These are phyloP conservation scores for Magallana angulata DNA, from an alignment of 1,140 invertebrate genomes.

Conservation along the genomic window DNA sequence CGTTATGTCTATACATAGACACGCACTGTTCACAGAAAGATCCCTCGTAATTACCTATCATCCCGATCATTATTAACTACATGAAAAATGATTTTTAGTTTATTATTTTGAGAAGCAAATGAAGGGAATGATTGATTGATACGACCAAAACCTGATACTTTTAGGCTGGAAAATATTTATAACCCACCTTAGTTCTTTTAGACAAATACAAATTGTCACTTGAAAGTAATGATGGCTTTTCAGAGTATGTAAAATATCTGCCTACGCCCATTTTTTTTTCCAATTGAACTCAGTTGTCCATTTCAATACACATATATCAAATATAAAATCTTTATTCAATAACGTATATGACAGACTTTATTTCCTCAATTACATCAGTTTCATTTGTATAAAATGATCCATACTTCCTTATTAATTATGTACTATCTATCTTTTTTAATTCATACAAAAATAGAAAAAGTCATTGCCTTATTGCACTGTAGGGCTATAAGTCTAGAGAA, in stretches of 20 bases:
- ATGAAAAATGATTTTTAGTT: background rate
- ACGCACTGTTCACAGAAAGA: background rate
- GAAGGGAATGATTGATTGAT: background rate
- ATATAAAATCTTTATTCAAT: background rate
- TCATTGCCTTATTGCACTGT: background rate
- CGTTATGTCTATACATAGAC: background rate
- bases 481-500: background rate
- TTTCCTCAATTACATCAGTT: conserved; percentile 10
- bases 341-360: background rate
- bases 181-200: background rate
- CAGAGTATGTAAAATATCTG: background rate
- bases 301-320: background rate
- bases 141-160: background rate
- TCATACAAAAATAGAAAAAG: background rate
- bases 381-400: background rate
- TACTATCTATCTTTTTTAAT: background rate
- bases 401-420: conserved; percentile 13
- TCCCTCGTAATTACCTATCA: conserved; percentile 3
- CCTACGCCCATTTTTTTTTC: background rate
- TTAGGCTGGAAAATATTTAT: background rate
- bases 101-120: conserved; percentile 8
- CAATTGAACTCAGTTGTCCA: background rate
- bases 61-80: conserved; percentile 2
- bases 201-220: background rate
- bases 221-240: background rate